phyloP scores from a whole-genome alignment of 1,140 invertebrate genomes.

The Drosophila melanica region DNA sequence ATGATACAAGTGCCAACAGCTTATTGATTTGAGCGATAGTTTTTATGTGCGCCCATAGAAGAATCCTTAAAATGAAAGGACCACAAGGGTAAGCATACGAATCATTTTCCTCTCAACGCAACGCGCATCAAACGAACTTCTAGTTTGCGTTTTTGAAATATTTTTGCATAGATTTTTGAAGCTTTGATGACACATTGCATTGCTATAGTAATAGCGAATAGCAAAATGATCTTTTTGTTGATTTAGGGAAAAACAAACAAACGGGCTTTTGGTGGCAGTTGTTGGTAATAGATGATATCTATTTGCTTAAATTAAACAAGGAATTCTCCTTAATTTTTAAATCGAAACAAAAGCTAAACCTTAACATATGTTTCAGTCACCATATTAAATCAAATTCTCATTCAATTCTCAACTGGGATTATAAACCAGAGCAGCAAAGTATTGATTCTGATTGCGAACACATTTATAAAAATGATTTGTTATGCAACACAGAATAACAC shows the following conservation, averaged over 20 bases:
- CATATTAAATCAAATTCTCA: no score
- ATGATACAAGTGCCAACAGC: slow-evolving; percentile 12
- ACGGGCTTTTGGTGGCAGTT: background rate
- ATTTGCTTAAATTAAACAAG: background rate
- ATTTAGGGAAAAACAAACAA: slow-evolving; percentile 6
- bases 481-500: background rate
- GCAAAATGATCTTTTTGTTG: background rate
- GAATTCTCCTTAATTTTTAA: background rate
- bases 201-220: background rate
- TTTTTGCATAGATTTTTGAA: slow-evolving; percentile 6
- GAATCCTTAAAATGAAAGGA: slow-evolving; percentile 4
- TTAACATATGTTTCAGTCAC: background rate
- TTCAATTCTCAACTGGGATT: slow-evolving; percentile 2
- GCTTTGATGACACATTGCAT: slow-evolving; percentile 6
- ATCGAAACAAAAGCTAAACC: background rate
- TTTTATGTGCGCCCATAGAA: slow-evolving; percentile 12
- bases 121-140: background rate
- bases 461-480: slow-evolving; percentile 8
- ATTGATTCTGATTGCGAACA: slow-evolving; percentile 17
- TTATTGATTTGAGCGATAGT: slow-evolving; percentile 46
- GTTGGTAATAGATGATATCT: background rate
- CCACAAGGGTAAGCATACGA: slow-evolving; percentile 31
- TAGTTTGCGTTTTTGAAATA: background rate
- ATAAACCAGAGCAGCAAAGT: slow-evolving; percentile 6
- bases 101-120: slow-evolving; percentile 21